These are phyloP conservation scores for Cacajao melanocephalus DNA, from an alignment of 2,797 vertebrate genomes.

Conservation along the genomic window DNA sequence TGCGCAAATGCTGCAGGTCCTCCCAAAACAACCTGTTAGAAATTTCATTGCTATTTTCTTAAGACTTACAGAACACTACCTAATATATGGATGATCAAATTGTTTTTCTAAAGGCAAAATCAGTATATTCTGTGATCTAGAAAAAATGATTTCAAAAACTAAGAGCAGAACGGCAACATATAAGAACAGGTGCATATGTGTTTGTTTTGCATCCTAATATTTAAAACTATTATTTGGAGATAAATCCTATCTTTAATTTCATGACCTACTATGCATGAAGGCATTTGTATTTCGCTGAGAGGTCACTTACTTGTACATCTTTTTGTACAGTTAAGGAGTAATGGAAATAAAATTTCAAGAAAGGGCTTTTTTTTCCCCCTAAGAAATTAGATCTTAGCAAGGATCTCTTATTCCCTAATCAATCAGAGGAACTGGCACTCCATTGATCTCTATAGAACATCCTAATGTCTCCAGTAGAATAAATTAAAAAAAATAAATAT, in stretches of 20 bases:
- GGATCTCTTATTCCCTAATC: background rate
- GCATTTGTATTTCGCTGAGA: background rate
- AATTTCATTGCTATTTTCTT: background rate
- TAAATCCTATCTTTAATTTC: background rate
- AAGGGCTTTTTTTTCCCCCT: background rate
- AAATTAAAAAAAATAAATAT: too few relatives aligned
- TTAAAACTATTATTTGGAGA: background rate
- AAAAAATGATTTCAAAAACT: background rate
- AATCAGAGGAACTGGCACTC: background rate
- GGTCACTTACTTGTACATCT: background rate
- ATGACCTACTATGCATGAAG: slow-evolving; percentile 3
- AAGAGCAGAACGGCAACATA: background rate
- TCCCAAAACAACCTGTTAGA: slow-evolving; percentile 18
- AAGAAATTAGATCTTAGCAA: background rate
- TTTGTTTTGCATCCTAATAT: background rate
- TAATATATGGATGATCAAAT: slow-evolving; percentile 30
- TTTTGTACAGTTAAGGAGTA: background rate
- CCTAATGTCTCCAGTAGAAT: background rate
- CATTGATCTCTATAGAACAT: background rate
- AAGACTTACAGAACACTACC: background rate
- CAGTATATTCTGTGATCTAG: slow-evolving; percentile 23
- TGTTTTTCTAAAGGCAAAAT: slow-evolving; percentile 60
- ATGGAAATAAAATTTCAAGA: background rate
- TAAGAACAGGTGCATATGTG: background rate
- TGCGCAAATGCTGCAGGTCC: background rate